Conservation (phyloP, 2,797 vertebrate genomes). For the Gambusia yucatana region DNA sequence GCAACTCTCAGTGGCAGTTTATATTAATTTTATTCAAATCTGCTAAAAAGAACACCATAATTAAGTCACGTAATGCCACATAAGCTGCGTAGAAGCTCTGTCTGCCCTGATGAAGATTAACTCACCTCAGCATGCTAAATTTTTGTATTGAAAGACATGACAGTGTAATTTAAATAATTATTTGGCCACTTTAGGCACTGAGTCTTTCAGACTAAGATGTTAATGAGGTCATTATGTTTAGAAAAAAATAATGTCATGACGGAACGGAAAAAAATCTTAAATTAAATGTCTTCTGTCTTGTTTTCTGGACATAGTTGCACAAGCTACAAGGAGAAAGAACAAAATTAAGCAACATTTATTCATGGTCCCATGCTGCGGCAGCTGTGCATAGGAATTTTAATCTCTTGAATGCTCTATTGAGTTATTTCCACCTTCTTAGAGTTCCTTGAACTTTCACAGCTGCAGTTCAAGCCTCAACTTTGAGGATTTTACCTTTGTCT, state of each 20-base stretch:
- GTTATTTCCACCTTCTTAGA: slow-evolving; percentile 59
- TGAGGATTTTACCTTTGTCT: slow-evolving; percentile 44
- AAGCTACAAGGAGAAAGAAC: slow-evolving; percentile 8
- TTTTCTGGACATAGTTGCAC: slow-evolving; percentile 14
- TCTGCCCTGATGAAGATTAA: neutral
- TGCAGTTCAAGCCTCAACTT: slow-evolving; percentile 58
- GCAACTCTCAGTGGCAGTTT: neutral
- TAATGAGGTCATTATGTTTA: too few species aligned
- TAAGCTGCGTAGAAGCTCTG: neutral
- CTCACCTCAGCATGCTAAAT: neutral
- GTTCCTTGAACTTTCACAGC: slow-evolving; percentile 65
- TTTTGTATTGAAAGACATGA: neutral
- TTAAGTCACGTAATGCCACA: neutral
- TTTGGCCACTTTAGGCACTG: neutral
- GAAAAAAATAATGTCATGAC: too few species aligned
- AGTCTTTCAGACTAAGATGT: too few species aligned
- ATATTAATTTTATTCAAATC: neutral
- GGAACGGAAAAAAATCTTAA: neutral
- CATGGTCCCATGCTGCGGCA: slow-evolving; percentile 33
- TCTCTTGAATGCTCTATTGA: slow-evolving; percentile 53
- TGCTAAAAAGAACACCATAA: neutral
- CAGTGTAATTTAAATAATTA: neutral
- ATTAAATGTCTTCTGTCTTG: neutral
- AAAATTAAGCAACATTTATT: slow-evolving; percentile 33
- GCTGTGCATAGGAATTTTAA: slow-evolving; percentile 57